Evolutionary conservation across 2,888 invertebrate genomes (phyloP), one percentile per base, ranked within the genome.

Genomic region (Nomada fucata): DNA sequence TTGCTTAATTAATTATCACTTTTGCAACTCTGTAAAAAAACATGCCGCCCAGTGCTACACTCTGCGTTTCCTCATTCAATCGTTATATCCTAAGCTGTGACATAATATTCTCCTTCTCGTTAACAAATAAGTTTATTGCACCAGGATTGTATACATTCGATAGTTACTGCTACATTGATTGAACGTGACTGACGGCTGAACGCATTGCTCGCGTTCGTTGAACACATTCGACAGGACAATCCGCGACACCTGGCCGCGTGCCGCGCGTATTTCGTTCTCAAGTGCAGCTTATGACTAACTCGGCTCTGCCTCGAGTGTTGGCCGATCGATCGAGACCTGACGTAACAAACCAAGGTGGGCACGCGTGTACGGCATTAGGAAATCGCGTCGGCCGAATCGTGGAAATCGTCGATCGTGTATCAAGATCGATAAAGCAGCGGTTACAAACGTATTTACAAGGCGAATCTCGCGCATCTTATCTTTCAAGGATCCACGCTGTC

Each of bases 321-420:
- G 29, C 9, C 79, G 73, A 73, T 75, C 80, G 60, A 67, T 74
- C 74, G 55, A 57, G 65, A 61, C 20, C 18, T 57, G 65, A 74
- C 18, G 73, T 36, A 70, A 80, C 11, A 36, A 36, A 10, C 42
- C 13, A 20, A 63, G 55, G 67, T 67, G 71, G n/a, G 72, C 78
- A 68, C 47, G 80, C 80, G 59, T 59, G 69, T 52, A 72, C 52
- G n/a, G 29, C 69, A 57, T 77, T 85, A 57, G 52, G 75, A 72
- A 86, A 80, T 77, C 76, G 60, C 20, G 23, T 26, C 67, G 79
- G 75, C 69, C 67, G 52, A 42, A 77, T 79, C 53, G 52, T 74
- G 74, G 74, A 83, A 85, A 36, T 79, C 59, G 23, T 3, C 29
- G 59, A 70, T 36, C 20, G 18, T 1, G 52, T 55, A 29, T 52